Conservation (phyloP, 2,113 vertebrate species). For the Microtus oregoni region DNA sequence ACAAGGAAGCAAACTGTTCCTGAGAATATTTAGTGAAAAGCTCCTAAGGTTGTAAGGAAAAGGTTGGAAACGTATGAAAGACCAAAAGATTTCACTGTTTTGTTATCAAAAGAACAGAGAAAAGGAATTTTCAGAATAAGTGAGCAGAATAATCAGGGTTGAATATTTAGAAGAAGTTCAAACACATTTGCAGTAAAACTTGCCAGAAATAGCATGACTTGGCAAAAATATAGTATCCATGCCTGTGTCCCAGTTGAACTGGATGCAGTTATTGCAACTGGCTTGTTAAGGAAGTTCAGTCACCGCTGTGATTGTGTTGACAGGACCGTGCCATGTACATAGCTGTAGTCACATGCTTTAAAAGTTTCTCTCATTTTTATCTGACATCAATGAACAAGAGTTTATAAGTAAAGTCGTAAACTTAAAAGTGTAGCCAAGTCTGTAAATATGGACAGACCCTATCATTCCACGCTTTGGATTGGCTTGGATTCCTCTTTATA, state of each 20-base stretch:
- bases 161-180: constrained; percentile 53
- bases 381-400: not conserved
- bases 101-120: constrained; percentile 3
- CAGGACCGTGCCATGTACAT: not conserved
- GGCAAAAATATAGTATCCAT: constrained; percentile 1
- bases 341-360: not conserved
- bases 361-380: constrained; percentile 38
- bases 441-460: constrained; percentile 9
- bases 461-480: not conserved
- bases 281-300: not conserved
- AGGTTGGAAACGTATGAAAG: constrained; percentile 26
- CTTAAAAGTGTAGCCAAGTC: not conserved
- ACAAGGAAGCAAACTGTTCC: not conserved
- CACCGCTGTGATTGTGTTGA: not conserved
- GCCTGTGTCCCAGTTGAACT: not conserved
- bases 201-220: not conserved
- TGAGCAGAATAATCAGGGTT: constrained; percentile 12
- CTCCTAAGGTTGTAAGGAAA: not conserved
- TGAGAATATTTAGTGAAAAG: constrained; percentile 22
- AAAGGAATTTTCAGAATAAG: constrained; percentile 31
- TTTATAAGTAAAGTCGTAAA: not conserved
- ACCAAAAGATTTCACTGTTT: constrained; percentile 39
- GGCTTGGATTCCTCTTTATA: constrained; percentile 43
- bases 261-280: not conserved
- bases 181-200: constrained; percentile 61